Evolutionary conservation across 2,888 invertebrate genomes (phyloP).

Genomic region (Zaprionus lineosus): DNA sequence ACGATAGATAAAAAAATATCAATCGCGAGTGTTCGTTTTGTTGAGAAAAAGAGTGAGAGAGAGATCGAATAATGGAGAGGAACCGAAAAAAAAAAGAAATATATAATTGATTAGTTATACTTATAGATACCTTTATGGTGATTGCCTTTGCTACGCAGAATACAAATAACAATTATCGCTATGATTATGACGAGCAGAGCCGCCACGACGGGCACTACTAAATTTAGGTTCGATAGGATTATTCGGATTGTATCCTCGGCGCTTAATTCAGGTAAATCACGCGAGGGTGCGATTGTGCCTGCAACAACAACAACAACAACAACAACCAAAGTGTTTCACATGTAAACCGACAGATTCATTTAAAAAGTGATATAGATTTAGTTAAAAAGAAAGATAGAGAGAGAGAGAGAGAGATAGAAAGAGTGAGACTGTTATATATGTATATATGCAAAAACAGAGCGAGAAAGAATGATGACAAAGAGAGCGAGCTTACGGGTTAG

Average conservation of each 20-base stretch:
- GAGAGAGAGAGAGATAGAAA: constrained; percentile 22
- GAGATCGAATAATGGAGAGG: too few relatives aligned
- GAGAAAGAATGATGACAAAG: constrained; percentile 8
- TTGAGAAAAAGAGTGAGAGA: constrained; percentile 37
- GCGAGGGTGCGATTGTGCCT: constrained; percentile 97
- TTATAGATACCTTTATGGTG: constrained; percentile 90
- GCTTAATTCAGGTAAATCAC: constrained; percentile 90
- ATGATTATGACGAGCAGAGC: constrained; percentile 96
- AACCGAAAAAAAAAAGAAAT: constrained; percentile 61
- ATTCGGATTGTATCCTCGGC: constrained; percentile 93
- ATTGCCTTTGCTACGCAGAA: constrained; percentile 92
- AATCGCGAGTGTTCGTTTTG: constrained; percentile 30
- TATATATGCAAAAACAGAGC: constrained; percentile 24
- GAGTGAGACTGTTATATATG: constrained; percentile 24
- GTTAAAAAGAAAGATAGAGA: constrained; percentile 18
- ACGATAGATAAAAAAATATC: constrained; percentile 12
- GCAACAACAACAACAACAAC: constrained; percentile 86
- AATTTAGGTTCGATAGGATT: constrained; percentile 94
- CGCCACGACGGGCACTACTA: constrained; percentile 96
- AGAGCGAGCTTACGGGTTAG: constrained; percentile 6
- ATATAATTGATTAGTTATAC: constrained; percentile 72
- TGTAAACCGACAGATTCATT: constrained; percentile 43
- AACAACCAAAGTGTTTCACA: constrained; percentile 68
- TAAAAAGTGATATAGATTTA: too few relatives aligned
- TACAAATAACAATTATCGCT: constrained; percentile 96